Evolutionary conservation across 2,797 vertebrate species (phyloP), one percentile per base, ranked within the genome.

Genomic region (Anabacerthia variegaticeps): DNA sequence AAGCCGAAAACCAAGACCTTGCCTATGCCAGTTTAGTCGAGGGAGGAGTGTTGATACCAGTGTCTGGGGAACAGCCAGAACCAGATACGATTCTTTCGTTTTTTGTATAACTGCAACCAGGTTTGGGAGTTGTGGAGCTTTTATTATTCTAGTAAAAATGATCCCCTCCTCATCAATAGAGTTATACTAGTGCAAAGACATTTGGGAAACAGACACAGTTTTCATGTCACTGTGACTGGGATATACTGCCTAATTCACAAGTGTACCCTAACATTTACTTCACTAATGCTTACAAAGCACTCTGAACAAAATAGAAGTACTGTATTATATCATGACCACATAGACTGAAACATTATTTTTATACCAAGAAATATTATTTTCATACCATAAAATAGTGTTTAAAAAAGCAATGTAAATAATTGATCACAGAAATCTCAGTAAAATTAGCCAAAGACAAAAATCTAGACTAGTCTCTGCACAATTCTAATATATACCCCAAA

Each of bases 1-100:
- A 83, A 76, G 55, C 92, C 85, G 93, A 80, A 96, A 95, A 94
- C 34, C 74, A 89, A 87, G 84, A 63, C 41, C 74, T 87, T 77
- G 43, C 28, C 78, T 51, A 3, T 61, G 63, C 56, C 59, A 58
- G 80, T 59, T 90, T 18, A 71, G 34, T 63, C 55, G 72, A 44
- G 1, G 2, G 30, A 91, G 36, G 43, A 83, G 12, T 59, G 39
- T 63, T 84, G 66, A 84, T 92, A 67, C 10, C 67, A 82, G 6
- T 59, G n/a, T 63, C 16, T 87, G 67, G 63, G 62, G 59, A 26
- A 43, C 49, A 82, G 77, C 74, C 88, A 95, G 77, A 61, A 55
- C 62, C 41, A 61, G 63, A 79, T 39, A 67, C 2, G 36, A 27
- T 46, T 41, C 39, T 72, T 92, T 75, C 43, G 49, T 86, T 93